Evolutionary conservation across 2,888 invertebrate genomes (phyloP).

Genomic region (Polydrusus tereticollis): DNA sequence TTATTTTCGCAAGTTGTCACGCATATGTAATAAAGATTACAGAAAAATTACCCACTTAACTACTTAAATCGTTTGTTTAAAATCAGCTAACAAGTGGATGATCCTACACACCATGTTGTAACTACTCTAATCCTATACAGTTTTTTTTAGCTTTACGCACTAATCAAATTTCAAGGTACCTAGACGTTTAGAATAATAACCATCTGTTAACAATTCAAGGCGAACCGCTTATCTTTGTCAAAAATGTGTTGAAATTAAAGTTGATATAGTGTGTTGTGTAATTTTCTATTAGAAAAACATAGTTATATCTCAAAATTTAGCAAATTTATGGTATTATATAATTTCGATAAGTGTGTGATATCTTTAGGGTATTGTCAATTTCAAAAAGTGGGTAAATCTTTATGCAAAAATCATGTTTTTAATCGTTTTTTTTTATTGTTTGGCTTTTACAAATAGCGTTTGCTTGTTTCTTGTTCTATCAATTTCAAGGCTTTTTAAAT

Average conservation of each 20-base stretch:
- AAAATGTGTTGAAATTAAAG: conserved; percentile 5
- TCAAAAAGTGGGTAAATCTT: no score
- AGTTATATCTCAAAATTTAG: not conserved
- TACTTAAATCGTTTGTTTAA: not conserved
- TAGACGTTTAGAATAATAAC: conserved; percentile 6
- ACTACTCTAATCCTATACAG: not conserved
- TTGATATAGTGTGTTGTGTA: not conserved
- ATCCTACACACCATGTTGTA: conserved; percentile 10
- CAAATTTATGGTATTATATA: not conserved
- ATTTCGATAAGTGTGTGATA: not conserved
- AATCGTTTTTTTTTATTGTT: no score
- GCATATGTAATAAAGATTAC: not conserved
- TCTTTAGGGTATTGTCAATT: no score
- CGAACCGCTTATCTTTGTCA: conserved; percentile 15
- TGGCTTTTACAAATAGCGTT: no score
- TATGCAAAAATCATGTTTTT: no score
- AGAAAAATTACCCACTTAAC: not conserved
- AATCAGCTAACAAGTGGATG: not conserved
- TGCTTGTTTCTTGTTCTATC: no score
- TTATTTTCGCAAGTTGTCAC: not conserved
- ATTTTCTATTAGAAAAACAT: not conserved
- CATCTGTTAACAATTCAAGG: conserved; percentile 14
- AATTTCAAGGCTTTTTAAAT: no score
- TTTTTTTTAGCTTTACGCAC: conserved; percentile 5
- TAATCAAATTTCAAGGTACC: conserved; percentile 22